Base-by-base conservation (phyloP, 2,888 invertebrate genomes). In the Drosophila seclusa region DNA sequence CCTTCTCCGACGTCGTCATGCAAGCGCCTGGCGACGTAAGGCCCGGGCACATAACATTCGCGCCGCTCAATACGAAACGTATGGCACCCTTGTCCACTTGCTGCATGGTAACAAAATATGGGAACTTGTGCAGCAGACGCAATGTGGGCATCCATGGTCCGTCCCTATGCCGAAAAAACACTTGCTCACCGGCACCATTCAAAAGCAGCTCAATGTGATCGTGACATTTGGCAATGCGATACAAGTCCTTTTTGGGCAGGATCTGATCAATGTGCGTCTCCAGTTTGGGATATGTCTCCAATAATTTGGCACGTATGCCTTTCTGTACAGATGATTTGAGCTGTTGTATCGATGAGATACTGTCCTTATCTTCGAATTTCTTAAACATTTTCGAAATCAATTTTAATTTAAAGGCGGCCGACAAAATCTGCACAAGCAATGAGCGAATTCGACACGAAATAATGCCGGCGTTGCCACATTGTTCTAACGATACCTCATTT, bases 31-130 rank as follows among this genome's bases (percentile, higher is more conserved):
- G 98, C 1, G 99, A 99, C 0, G 99, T 99, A 68, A 99, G 94
- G 0, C 99, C 99, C 1, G 99, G 99, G 92, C 99, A 99, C 99
- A 99, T 99, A 84, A 99, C 99, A 94, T 99, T 99, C 58, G 99
- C 99, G 45, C 99, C 99, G 93, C 99, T 99, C 59, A 99, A 95
- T 24, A 99, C 99, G 94, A 99, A 99, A 68, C 98, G 95, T 83
- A 99, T 99, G 1, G 99, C 99, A 76, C 99, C 99, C 93, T 99
- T 99, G 93, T 99, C 99, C 2, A 99, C 99, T 94, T 98, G 98
- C 94, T 97, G 96, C 96, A 97, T 96, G 24, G 98, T 97, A 80
- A 98, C 94, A 93, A 98, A 97, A 93, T 98, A 99, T 36, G 99
- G 99, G 94, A 97, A 99, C 95, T 99, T 99, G 93, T 99, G 99